Base-by-base conservation (phyloP, 2,113 vertebrate species). In the Opisthocomus hoazin region DNA sequence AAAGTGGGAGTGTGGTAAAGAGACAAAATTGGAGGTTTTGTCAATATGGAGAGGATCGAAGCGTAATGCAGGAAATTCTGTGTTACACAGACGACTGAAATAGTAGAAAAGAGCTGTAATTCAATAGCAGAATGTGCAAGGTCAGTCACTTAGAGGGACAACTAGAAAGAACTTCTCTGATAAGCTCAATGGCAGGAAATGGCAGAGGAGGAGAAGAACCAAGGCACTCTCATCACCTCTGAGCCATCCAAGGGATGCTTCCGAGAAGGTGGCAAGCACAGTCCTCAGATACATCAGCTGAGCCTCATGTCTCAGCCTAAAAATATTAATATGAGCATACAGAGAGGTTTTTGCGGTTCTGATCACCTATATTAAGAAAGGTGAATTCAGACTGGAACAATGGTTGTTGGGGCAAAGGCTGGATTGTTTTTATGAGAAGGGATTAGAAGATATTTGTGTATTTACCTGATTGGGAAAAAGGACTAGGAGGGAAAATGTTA, bases 11-110 rank as follows among this genome's bases (percentile, higher is more conserved):
- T 46, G 94, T 78, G 60, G 86, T 97, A 89, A 95, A 81, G 64
- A 92, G 93, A 81, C 32, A 87, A 89, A 95, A 92, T 68, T 69
- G 80, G 83, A 90, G 73, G 39, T 87, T 94, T 96, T 89, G 80
- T 94, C 89, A 89, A 81, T 91, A 89, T 37, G 34, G 24, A 78
- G 73, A 84, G 76, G 51, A 95, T 96, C 4, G 27, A 95, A 96
- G 32, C 41, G 46, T 71, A 92, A 75, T 64, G 69, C 93, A 96
- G 93, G 81, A 94, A 94, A 84, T 84, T 70, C 84, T 84, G 37
- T 81, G 89, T 82, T 91, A 82, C 69, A 74, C 64, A 32, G 57
- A 94, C 69, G 77, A 87, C 53, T 84, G 74, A 79, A 94, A 87
- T 6, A 71, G 34, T 48, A 94, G 63, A 92, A 89, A 87, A 92